These are phyloP conservation scores for Myotis yumanensis DNA, from an alignment of 2,113 vertebrate species.

Conservation along the genomic window DNA sequence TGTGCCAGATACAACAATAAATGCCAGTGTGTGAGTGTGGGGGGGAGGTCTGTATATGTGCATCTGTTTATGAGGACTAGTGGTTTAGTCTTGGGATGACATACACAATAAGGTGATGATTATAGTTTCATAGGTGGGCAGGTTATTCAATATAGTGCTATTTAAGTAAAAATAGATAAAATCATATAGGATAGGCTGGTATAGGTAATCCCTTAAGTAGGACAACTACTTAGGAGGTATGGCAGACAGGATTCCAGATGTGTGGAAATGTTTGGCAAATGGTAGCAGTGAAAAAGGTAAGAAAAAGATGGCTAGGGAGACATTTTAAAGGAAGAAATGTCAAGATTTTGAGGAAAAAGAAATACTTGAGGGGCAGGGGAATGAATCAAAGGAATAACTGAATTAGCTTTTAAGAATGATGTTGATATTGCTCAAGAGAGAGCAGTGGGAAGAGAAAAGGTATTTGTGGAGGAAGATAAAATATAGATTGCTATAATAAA, in stretches of 20 bases:
- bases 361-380: not conserved
- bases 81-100: not conserved
- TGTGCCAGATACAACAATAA: not conserved
- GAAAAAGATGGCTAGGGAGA: not conserved
- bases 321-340: not conserved
- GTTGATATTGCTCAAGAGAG: not conserved
- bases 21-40: not conserved
- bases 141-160: not conserved
- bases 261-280: not conserved
- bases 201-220: not conserved
- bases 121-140: not conserved
- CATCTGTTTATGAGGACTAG: not conserved
- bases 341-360: not conserved
- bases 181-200: not conserved
- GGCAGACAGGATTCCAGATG: not conserved
- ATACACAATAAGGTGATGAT: not conserved
- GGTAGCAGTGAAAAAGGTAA: not conserved
- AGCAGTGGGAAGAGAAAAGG: not conserved
- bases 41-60: not conserved
- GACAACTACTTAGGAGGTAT: not conserved
- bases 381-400: not conserved
- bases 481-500: not conserved
- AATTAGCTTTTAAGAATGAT: not conserved
- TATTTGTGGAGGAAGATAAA: not conserved
- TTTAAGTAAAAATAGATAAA: not conserved